phyloP scores from a whole-genome alignment of 2,113 vertebrate genomes.

The Camelus dromedarius region DNA sequence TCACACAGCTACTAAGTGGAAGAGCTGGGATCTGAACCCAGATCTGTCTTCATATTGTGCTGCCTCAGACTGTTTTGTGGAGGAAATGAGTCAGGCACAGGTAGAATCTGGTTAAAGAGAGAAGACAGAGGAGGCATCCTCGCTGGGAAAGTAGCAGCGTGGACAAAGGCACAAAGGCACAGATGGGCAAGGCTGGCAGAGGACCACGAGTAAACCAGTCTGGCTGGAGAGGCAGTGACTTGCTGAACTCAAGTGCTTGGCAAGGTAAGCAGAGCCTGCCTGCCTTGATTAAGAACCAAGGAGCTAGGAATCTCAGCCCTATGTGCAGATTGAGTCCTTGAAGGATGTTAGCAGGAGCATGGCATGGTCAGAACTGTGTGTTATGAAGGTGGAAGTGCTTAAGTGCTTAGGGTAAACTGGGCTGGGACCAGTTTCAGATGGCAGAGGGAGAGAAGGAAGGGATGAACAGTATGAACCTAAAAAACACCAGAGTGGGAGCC shows the following conservation, averaged over 20 bases:
- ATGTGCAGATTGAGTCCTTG: neutral
- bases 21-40: neutral
- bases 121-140: neutral
- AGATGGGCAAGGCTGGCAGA: slow-evolving; percentile 58
- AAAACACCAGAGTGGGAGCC: neutral
- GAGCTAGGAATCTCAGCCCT: neutral
- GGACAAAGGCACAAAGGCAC: slow-evolving; percentile 38
- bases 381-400: neutral
- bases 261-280: slow-evolving; percentile 59
- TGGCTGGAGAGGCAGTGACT: slow-evolving; percentile 58
- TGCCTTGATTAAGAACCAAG: slow-evolving; percentile 53
- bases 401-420: neutral
- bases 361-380: neutral
- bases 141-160: slow-evolving; percentile 17
- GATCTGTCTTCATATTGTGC: neutral
- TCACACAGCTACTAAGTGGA: neutral
- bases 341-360: neutral
- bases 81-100: neutral
- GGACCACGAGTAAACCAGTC: slow-evolving; percentile 55
- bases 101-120: neutral
- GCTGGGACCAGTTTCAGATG: neutral
- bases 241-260: slow-evolving; percentile 51
- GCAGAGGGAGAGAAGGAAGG: neutral
- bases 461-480: neutral
- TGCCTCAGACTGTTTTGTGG: neutral